Percentiles rank a stretch among this genome's conserved stretches.
Conservation (phyloP, 2,113 vertebrate species). For the human (Homo sapiens) region GRCh38 chr4:21534001-21534500, state of each 20-base stretch:
- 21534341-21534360: background rate
- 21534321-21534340: background rate
- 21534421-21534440: background rate
- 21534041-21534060: background rate
- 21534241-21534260: background rate
- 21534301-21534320: background rate
- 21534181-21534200: background rate
- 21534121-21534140: background rate
- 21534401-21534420: constrained; percentile 9
- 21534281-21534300: background rate
- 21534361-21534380: background rate
- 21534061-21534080: background rate
- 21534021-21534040: background rate
- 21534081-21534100: background rate
- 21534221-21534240: background rate
- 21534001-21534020: background rate
- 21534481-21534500: background rate
- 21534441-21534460: background rate
- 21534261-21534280: background rate
- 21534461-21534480: background rate
- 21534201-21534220: background rate
- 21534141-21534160: background rate
- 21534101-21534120: background rate
- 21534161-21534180: background rate
- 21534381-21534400: background rate